A percentile compares a stretch with the other conserved stretches of the same genome.
Evolutionary conservation across 2,888 invertebrate species (phyloP).

Genomic region (Macrophya alboannulata): DNA sequence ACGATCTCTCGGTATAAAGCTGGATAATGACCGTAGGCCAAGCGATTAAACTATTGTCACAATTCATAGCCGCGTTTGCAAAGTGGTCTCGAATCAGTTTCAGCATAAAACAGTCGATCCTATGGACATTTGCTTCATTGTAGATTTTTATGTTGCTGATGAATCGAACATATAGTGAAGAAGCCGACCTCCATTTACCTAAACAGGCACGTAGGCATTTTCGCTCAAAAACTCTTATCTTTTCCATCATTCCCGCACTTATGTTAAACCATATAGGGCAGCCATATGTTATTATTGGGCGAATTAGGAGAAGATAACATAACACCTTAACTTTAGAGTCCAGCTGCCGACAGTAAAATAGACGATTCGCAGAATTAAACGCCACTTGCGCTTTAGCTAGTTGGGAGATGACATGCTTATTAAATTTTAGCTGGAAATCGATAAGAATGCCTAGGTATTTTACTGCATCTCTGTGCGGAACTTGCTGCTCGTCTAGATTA

Average conservation of each 20-base stretch:
- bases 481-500: not conserved
- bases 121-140: constrained; percentile 2
- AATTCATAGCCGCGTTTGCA: not conserved
- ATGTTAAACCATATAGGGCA: too few relatives aligned
- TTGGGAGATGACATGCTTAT: not conserved
- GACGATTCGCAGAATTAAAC: not conserved
- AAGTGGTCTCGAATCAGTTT: not conserved
- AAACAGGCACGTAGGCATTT: constrained; percentile 19
- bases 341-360: not conserved
- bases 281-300: too few relatives aligned
- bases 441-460: not conserved
- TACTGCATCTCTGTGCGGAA: not conserved
- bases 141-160: constrained; percentile 11
- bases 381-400: not conserved
- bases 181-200: constrained; percentile 3
- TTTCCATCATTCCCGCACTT: too few relatives aligned
- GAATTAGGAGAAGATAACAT: not conserved
- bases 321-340: not conserved
- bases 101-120: constrained; percentile 13
- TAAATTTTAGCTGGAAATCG: not conserved
- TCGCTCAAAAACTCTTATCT: constrained; percentile 8
- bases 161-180: not conserved
- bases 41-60: not conserved
- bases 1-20: not conserved
- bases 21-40: not conserved